Percentiles rank a stretch among this genome's conserved stretches.
phyloP scores from a whole-genome alignment of 1,140 invertebrate genomes.

The Penaeus chinensis region DNA sequence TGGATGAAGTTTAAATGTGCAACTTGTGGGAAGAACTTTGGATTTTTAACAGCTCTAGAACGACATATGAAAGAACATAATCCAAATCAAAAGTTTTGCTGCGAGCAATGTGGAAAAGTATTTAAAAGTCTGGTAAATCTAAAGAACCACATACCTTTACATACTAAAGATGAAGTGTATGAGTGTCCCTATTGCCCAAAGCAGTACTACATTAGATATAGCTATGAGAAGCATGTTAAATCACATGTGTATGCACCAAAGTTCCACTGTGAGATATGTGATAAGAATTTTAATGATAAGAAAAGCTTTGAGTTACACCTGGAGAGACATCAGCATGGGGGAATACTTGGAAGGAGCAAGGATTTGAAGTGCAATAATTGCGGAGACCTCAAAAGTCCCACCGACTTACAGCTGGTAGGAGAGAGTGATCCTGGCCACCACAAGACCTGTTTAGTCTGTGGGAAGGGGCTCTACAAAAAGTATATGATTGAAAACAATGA shows the following conservation, averaged over 20 bases:
- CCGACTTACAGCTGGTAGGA: slow-evolving; percentile 32
- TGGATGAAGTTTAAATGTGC: slow-evolving; percentile 57
- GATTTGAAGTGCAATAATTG: slow-evolving; percentile 48
- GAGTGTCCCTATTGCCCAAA: slow-evolving; percentile 47
- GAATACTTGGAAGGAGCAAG: slow-evolving; percentile 47
- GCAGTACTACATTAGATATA: slow-evolving; percentile 53
- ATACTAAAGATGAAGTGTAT: slow-evolving; percentile 46
- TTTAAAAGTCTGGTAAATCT: slow-evolving; percentile 47
- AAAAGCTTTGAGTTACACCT: slow-evolving; percentile 51
- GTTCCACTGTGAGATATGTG: slow-evolving; percentile 52
- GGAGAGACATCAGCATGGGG: slow-evolving; percentile 44
- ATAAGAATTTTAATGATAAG: slow-evolving; percentile 46
- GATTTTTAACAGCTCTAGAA: slow-evolving; percentile 43
- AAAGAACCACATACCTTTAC: slow-evolving; percentile 45
- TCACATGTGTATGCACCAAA: slow-evolving; percentile 43
- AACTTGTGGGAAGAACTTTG: slow-evolving; percentile 51
- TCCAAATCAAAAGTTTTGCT: slow-evolving; percentile 54
- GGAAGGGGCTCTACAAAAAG: slow-evolving; percentile 49
- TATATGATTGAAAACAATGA: slow-evolving; percentile 48
- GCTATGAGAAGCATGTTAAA: slow-evolving; percentile 48
- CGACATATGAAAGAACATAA: slow-evolving; percentile 56
- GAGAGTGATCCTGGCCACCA: slow-evolving; percentile 44
- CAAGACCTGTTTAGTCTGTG: slow-evolving; percentile 46
- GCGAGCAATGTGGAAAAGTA: slow-evolving; percentile 56
- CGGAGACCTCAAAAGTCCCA: slow-evolving; percentile 39